A percentile compares a stretch with the other conserved stretches of the same genome.
These are phyloP conservation scores for Amphimallon solstitiale DNA, from an alignment of 2,888 invertebrate species.

Conservation along the genomic window DNA sequence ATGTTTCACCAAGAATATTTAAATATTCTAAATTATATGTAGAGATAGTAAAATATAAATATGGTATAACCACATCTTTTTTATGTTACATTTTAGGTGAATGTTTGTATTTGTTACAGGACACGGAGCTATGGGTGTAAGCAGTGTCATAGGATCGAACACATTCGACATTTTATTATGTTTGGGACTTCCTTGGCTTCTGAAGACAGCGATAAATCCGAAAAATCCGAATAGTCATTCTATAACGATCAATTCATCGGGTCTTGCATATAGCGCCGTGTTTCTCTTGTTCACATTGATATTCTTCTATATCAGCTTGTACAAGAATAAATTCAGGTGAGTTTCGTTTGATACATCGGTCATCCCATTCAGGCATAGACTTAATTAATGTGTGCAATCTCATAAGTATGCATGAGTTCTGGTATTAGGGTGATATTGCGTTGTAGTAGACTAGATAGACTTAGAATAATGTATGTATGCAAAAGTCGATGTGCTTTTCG, in stretches of 20 bases:
- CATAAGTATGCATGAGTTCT: too few relatives aligned
- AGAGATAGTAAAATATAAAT: too few relatives aligned
- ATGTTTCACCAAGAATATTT: too few relatives aligned
- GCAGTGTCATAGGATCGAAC: slow-evolving; percentile 84
- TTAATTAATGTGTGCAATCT: too few relatives aligned
- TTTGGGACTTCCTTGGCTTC: slow-evolving; percentile 81
- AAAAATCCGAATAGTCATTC: slow-evolving; percentile 67
- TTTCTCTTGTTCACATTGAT: slow-evolving; percentile 78
- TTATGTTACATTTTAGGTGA: neutral
- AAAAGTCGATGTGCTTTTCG: too few relatives aligned
- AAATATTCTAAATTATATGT: too few relatives aligned
- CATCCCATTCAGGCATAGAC: too few relatives aligned
- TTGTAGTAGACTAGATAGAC: too few relatives aligned
- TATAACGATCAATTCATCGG: slow-evolving; percentile 79
- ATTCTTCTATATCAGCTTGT: slow-evolving; percentile 73
- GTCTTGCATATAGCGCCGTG: slow-evolving; percentile 79
- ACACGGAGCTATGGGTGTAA: slow-evolving; percentile 81
- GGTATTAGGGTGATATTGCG: too few relatives aligned
- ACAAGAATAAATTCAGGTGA: slow-evolving; percentile 72
- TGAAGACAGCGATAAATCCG: slow-evolving; percentile 74
- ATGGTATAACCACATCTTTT: too few relatives aligned
- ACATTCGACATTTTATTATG: slow-evolving; percentile 84
- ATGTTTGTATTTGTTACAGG: slow-evolving; percentile 63
- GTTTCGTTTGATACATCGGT: too few relatives aligned
- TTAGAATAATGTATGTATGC: too few relatives aligned